phyloP scores from a whole-genome alignment of 2,888 invertebrate species.

The Furcula furcula region DNA sequence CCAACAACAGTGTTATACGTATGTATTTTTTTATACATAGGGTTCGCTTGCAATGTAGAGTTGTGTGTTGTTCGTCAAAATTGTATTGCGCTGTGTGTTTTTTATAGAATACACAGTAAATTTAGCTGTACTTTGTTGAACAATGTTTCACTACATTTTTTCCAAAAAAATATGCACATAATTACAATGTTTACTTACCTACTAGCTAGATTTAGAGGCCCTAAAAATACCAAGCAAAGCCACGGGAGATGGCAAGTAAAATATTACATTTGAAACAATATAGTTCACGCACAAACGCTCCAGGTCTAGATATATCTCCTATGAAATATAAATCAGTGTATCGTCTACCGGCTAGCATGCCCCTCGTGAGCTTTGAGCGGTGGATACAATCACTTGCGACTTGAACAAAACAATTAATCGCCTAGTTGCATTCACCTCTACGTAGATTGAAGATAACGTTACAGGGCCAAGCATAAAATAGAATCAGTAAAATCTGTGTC shows the following conservation, averaged over 20 bases:
- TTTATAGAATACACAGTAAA: no score
- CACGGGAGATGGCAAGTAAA: no score
- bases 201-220: no score
- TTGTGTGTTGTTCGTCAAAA: no score
- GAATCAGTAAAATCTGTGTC: no score
- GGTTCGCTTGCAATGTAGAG: no score
- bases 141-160: no score
- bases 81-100: no score
- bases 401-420: slow-evolving; percentile 62
- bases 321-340: slow-evolving; percentile 74
- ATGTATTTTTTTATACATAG: neutral
- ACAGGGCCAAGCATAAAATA: neutral
- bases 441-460: slow-evolving; percentile 66
- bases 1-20: neutral
- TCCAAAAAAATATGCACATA: no score
- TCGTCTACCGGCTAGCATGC: slow-evolving; percentile 31
- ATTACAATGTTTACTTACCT: no score
- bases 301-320: slow-evolving; percentile 61
- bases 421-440: slow-evolving; percentile 65
- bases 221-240: no score
- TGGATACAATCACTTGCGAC: slow-evolving; percentile 61
- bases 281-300: slow-evolving; percentile 46
- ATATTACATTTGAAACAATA: slow-evolving; percentile 5
- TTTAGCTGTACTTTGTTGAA: no score
- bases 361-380: slow-evolving; percentile 60